Percentiles rank a stretch among this genome's conserved stretches.
Evolutionary conservation across 1,140 invertebrate species (phyloP).

Genomic region (Drosophila punjabiensis): DNA sequence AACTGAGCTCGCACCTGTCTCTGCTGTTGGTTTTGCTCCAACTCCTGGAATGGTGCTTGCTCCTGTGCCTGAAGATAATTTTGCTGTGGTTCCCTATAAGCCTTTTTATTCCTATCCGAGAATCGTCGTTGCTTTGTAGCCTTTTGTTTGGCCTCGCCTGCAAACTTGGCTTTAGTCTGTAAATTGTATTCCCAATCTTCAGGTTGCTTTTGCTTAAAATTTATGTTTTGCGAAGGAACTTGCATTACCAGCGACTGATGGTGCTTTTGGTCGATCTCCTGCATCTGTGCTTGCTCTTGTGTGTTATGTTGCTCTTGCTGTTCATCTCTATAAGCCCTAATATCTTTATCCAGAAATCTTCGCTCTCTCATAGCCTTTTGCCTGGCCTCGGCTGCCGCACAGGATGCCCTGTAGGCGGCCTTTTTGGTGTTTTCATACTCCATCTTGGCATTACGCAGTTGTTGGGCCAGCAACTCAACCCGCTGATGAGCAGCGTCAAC

Average conservation of each 20-base stretch:
- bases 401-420: constrained; percentile 87
- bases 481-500: constrained; percentile 87
- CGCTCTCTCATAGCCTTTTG: constrained; percentile 48
- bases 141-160: background rate
- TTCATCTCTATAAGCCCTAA: background rate
- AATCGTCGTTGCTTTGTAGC: background rate
- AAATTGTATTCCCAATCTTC: background rate
- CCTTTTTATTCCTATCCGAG: background rate
- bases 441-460: constrained; percentile 86
- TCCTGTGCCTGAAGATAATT: background rate
- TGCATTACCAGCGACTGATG: background rate
- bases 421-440: constrained; percentile 88
- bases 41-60: background rate
- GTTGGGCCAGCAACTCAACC: constrained; percentile 87
- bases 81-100: background rate
- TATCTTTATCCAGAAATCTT: background rate
- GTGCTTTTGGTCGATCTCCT: background rate
- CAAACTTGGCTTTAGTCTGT: background rate
- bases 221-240: background rate
- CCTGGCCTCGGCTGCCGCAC: constrained; percentile 87
- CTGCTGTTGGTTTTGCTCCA: background rate
- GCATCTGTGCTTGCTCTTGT: background rate
- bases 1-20: background rate
- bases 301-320: background rate
- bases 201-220: background rate